Evolutionary conservation across 2,797 vertebrate genomes (phyloP), one percentile per base, ranked within the genome.

Genomic region (Corythornis leucogaster): DNA sequence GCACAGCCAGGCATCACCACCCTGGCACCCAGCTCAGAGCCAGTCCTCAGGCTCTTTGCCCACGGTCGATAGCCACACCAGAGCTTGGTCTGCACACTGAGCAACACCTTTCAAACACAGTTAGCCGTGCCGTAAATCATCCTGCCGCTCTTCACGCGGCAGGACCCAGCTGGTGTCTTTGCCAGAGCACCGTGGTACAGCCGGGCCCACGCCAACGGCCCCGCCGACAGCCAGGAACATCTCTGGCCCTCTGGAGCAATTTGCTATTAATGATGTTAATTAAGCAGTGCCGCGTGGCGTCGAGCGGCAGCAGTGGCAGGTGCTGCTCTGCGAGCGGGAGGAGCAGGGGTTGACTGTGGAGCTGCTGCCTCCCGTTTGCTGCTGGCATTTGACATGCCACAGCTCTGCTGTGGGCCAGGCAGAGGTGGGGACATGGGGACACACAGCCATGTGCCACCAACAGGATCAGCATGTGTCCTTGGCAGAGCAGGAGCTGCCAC

Each of bases 251-350:
- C 97, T 25, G 45, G 93, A 93, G 94, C 89, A 92, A 97, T 97
- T 97, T 96, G 96, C 95, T 96, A 95, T 98, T 97, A 97, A 98
- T 95, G 96, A 96, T 89, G 67, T 92, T 97, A 97, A 98, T 98
- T 97, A 97, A 97, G 92, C 87, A 1, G 15, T 12, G 77, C 94
- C 76, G 94, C 78, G 43, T 3, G 42, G 89, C 87, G 94, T 97
- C 94, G 90, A 97, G 96, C 76, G 30, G 85, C 50, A 51, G 64
- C 53, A 8, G 22, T 13, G 51, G 80, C n/a, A 21, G 62, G 55
- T 2, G 30, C 78, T 68, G 40, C 80, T 80, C 18, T 3, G 42
- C 2, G 51, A 59, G 66, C 79, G 17, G 25, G 28, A 83, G 45
- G 45, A 50, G 42, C 6, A 5, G 53, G 26, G 3, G 18, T 9